Conservation (phyloP, 2,888 invertebrate genomes). For the Sphaeridia pumilis region DNA sequence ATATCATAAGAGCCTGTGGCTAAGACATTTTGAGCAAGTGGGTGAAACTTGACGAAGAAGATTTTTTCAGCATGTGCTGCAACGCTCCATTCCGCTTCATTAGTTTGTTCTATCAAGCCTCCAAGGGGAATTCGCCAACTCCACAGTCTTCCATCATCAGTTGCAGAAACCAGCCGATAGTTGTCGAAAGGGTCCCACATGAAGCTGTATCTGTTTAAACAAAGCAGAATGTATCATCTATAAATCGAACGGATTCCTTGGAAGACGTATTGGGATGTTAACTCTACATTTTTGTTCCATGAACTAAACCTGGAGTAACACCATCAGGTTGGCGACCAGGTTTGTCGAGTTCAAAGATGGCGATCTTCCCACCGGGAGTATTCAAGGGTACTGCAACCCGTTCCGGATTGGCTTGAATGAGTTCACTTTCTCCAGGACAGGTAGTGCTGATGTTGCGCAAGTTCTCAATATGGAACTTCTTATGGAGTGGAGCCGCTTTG, state of each 20-base stretch:
- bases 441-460: constrained; percentile 79
- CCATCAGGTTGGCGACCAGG: constrained; percentile 66
- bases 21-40: constrained; percentile 71
- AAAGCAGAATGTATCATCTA: no score
- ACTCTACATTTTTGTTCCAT: constrained; percentile 75
- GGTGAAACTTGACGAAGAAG: constrained; percentile 81
- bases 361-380: constrained; percentile 82
- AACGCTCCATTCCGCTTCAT: constrained; percentile 55
- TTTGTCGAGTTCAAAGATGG: constrained; percentile 67
- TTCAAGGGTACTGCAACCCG: constrained; percentile 81
- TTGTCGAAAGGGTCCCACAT: constrained; percentile 87
- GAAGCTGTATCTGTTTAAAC: no score
- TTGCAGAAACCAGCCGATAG: constrained; percentile 63
- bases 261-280: no score
- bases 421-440: constrained; percentile 87
- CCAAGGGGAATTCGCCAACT: constrained; percentile 66
- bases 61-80: constrained; percentile 74
- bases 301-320: constrained; percentile 74
- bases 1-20: constrained; percentile 84
- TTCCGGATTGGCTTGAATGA: constrained; percentile 75
- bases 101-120: constrained; percentile 67
- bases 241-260: no score
- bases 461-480: constrained; percentile 83
- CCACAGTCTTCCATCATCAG: constrained; percentile 74
- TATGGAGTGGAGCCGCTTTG: constrained; percentile 80